Conservation (phyloP, 53 echinoderm and acorn worm genomes). For the Pentamera pediparva region DNA sequence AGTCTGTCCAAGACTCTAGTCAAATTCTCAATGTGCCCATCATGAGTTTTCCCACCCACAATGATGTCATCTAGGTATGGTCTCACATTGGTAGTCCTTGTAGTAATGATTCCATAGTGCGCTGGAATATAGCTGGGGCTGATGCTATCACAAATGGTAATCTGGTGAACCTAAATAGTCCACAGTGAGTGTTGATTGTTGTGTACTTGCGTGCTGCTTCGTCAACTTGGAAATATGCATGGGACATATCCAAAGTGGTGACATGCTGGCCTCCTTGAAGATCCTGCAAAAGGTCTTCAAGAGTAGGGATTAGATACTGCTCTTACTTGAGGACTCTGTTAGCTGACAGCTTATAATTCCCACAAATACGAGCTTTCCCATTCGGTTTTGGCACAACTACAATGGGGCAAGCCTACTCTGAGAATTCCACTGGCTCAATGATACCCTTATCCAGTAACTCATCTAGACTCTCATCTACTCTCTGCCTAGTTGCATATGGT, state of each 20-base stretch:
- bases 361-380: conserved; percentile 50
- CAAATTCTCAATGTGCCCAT: conserved; percentile 47
- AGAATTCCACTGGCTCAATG: conserved; percentile 43
- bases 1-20: conserved; percentile 26
- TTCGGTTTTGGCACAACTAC: conserved; percentile 45
- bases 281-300: conserved; percentile 52
- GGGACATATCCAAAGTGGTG: conserved; percentile 47
- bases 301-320: conserved; percentile 46
- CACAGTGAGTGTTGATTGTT: conserved; percentile 53
- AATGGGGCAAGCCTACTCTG: conserved; percentile 59
- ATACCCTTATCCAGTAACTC: conserved; percentile 40
- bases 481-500: conserved; percentile 43
- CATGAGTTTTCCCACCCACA: conserved; percentile 37
- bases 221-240: conserved; percentile 58
- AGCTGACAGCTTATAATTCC: conserved; percentile 53
- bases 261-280: conserved; percentile 49
- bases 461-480: conserved; percentile 41
- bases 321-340: conserved; percentile 47
- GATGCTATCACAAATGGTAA: conserved; percentile 49
- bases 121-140: conserved; percentile 48
- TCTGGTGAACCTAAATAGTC: conserved; percentile 45
- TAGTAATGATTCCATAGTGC: conserved; percentile 45
- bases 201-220: conserved; percentile 28
- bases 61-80: conserved; percentile 58
- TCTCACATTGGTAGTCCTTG: conserved; percentile 34